Percentiles rank a stretch among this genome's conserved stretches.
Conservation (phyloP, 1,140 invertebrate genomes). For the Apis cerana region DNA sequence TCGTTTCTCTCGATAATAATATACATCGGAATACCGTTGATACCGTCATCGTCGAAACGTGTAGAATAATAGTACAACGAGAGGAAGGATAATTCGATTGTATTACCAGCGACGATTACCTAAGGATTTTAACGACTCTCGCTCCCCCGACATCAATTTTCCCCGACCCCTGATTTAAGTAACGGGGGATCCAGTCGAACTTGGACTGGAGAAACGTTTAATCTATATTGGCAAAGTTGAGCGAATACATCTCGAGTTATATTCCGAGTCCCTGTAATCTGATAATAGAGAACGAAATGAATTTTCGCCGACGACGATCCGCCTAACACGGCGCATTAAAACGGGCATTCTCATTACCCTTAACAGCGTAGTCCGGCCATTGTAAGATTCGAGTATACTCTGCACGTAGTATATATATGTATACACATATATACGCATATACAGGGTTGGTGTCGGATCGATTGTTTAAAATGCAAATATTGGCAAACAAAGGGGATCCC, state of each 20-base stretch:
- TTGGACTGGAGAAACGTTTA: background rate
- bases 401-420: no score
- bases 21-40: background rate
- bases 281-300: constrained; percentile 10
- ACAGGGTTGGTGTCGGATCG: background rate
- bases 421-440: no score
- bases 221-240: background rate
- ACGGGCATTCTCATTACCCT: background rate
- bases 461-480: constrained; percentile 42
- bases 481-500: constrained; percentile 8
- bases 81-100: background rate
- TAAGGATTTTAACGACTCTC: background rate
- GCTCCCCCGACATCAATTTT: background rate
- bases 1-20: background rate
- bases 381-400: background rate
- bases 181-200: background rate
- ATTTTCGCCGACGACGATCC: background rate
- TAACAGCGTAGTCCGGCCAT: background rate
- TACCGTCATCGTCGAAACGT: background rate
- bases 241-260: background rate
- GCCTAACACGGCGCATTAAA: background rate
- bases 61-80: background rate
- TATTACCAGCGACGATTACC: background rate
- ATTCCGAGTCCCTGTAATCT: background rate
- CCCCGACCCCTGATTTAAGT: background rate